phyloP scores from a whole-genome alignment of 2,797 vertebrate genomes.

The Neoniphon sammara region DNA sequence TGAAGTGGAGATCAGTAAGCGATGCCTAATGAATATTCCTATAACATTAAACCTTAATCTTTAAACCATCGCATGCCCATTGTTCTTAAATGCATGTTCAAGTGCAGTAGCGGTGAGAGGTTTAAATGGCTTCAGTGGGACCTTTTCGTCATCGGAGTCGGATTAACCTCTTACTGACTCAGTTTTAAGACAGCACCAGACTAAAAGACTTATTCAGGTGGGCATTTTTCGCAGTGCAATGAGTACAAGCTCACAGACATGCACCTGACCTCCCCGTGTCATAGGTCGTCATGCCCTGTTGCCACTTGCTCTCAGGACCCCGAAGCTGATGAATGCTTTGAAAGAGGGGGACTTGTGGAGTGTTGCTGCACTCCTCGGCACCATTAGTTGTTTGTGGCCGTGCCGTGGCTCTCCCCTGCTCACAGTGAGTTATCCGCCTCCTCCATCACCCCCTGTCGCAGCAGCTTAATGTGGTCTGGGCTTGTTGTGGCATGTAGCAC shows the following conservation, averaged over 20 bases:
- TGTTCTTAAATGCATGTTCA: too few relatives aligned
- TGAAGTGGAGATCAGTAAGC: not conserved
- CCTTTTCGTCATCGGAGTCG: not conserved
- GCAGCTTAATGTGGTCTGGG: slow-evolving; percentile 41
- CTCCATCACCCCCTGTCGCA: slow-evolving; percentile 33
- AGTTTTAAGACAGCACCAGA: not conserved
- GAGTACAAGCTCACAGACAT: slow-evolving; percentile 21
- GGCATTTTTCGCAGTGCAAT: not conserved
- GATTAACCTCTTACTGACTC: not conserved
- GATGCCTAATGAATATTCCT: not conserved
- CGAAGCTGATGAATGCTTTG: slow-evolving; percentile 23
- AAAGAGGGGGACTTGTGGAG: slow-evolving; percentile 13
- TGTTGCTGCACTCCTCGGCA: slow-evolving; percentile 25
- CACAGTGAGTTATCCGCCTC: slow-evolving; percentile 37
- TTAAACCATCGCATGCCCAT: not conserved
- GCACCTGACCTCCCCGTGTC: slow-evolving; percentile 11
- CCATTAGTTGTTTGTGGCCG: slow-evolving; percentile 26
- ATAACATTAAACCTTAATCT: not conserved
- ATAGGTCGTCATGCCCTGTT: slow-evolving; percentile 3
- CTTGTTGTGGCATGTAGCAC: slow-evolving; percentile 43
- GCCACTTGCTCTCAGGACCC: slow-evolving; percentile 4
- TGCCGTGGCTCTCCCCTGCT: slow-evolving; percentile 21
- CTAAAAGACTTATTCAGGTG: not conserved
- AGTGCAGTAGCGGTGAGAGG: not conserved
- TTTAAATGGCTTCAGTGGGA: not conserved